phyloP scores from a whole-genome alignment of 2,888 invertebrate genomes.

The Taphrorychus bicolor region DNA sequence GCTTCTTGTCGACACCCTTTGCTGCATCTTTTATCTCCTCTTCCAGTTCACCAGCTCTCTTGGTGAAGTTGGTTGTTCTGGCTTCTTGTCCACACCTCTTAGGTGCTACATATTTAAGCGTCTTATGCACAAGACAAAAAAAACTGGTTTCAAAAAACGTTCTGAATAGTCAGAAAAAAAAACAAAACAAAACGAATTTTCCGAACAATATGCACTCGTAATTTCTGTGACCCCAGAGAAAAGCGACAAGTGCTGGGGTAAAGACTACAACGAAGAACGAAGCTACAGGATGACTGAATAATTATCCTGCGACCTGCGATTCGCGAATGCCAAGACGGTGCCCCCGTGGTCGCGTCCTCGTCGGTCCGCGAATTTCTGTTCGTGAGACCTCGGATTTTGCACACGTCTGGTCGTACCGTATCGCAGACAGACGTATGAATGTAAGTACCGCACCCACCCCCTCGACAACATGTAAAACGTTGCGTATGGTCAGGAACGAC shows the following conservation, averaged over 20 bases:
- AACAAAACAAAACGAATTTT: too few relatives aligned
- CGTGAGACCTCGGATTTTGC: conserved; percentile 37
- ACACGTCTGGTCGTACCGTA: conserved; percentile 34
- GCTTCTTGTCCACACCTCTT: too few relatives aligned
- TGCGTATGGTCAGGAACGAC: conserved; percentile 46
- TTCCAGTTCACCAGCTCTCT: too few relatives aligned
- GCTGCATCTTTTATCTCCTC: too few relatives aligned
- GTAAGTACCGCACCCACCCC: conserved; percentile 30
- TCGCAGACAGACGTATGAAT: conserved; percentile 13
- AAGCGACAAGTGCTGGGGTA: neutral
- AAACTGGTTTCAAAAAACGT: too few relatives aligned
- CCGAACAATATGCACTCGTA: too few relatives aligned
- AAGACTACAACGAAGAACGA: conserved; percentile 16
- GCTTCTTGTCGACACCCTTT: too few relatives aligned
- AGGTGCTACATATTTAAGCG: too few relatives aligned
- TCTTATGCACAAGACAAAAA: too few relatives aligned
- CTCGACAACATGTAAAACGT: conserved; percentile 56
- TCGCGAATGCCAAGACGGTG: conserved; percentile 21
- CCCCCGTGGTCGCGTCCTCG: too few relatives aligned
- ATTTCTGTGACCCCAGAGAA: neutral
- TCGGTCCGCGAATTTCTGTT: conserved; percentile 32
- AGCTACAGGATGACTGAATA: conserved; percentile 32
- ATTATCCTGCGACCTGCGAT: conserved; percentile 11
- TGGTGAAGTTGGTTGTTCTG: too few relatives aligned
- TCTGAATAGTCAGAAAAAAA: too few relatives aligned